These are phyloP conservation scores for Dolichoris vasculosae DNA, from an alignment of 1,140 invertebrate genomes.

Conservation along the genomic window DNA sequence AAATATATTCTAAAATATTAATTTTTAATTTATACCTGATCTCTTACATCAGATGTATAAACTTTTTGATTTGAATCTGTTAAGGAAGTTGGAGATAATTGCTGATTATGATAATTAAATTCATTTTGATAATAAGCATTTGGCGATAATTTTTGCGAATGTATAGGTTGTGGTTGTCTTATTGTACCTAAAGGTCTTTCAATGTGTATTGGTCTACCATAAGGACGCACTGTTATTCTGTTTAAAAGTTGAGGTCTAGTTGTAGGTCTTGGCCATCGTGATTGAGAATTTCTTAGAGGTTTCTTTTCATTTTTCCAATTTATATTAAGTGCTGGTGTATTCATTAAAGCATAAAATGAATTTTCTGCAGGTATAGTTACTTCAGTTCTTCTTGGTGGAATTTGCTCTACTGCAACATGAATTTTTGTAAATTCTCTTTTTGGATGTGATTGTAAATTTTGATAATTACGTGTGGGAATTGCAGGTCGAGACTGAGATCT, in stretches of 20 bases:
- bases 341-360: constrained; percentile 58
- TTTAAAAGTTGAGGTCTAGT: constrained; percentile 58
- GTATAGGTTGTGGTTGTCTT: constrained; percentile 60
- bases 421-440: constrained; percentile 64
- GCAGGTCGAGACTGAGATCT: constrained; percentile 57
- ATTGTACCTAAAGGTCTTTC: constrained; percentile 61
- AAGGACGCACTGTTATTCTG: constrained; percentile 56
- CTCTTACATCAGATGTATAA: constrained; percentile 43
- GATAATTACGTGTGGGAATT: constrained; percentile 50
- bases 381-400: constrained; percentile 69
- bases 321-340: constrained; percentile 33
- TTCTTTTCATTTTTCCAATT: constrained; percentile 70
- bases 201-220: constrained; percentile 58
- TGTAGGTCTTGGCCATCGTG: constrained; percentile 63
- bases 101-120: constrained; percentile 49
- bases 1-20: neutral
- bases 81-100: constrained; percentile 29
- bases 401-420: constrained; percentile 59
- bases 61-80: constrained; percentile 14
- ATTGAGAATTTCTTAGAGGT: constrained; percentile 58
- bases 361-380: constrained; percentile 59
- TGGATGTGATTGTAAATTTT: constrained; percentile 57
- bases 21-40: constrained; percentile 28
- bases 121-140: constrained; percentile 59
- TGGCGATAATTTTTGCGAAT: constrained; percentile 57